A percentile compares a stretch with the other conserved stretches of the same genome.
Evolutionary conservation across 2,888 invertebrate genomes (phyloP).

Genomic region (Microplitis deprimator): DNA sequence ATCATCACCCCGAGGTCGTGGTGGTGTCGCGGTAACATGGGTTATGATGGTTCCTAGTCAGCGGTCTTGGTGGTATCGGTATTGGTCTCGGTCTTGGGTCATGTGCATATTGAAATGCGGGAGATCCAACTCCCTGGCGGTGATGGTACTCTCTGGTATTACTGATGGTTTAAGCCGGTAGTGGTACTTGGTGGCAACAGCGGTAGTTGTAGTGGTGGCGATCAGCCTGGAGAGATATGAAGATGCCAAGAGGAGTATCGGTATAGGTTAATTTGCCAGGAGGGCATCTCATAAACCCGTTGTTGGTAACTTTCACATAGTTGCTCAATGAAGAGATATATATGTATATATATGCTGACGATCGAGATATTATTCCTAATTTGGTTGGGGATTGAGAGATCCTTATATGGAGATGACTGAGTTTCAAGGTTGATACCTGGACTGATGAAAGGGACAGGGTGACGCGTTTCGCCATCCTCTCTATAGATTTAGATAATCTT

Average conservation of each 20-base stretch:
- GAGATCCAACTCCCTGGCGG: neutral
- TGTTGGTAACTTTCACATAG: neutral
- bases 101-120: neutral
- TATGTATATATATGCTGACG: too few species aligned
- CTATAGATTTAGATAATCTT: neutral
- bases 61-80: neutral
- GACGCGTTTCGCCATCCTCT: neutral
- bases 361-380: neutral
- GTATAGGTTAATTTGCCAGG: neutral
- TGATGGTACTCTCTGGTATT: too few species aligned
- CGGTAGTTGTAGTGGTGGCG: neutral
- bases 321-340: neutral
- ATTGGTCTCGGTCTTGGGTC: neutral
- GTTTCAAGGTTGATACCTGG: neutral
- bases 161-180: neutral
- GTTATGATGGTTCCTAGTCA: neutral
- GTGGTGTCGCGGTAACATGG: neutral
- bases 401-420: neutral
- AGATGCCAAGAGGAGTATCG: neutral
- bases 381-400: slow-evolving; percentile 3
- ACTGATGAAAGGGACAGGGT: slow-evolving; percentile 17
- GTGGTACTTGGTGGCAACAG: neutral
- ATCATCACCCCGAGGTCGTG: too few species aligned
- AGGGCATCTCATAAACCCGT: slow-evolving; percentile 7
- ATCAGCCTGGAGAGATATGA: neutral